Evolutionary conservation across 2,888 invertebrate species (phyloP).

Genomic region (Crocallis elinguaria): DNA sequence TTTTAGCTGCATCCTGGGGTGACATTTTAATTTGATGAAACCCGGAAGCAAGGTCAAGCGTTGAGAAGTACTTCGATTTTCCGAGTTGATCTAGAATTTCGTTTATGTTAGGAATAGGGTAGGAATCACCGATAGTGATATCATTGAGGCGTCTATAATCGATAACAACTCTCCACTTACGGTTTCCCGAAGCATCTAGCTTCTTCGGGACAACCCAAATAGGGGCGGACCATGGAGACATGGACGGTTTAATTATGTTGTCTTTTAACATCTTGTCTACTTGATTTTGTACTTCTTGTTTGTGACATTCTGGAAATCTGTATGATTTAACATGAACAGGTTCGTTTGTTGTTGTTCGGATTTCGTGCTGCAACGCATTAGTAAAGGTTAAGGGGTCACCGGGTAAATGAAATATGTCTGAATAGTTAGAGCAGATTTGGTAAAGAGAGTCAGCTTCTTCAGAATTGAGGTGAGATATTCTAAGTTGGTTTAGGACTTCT

Average conservation of each 20-base stretch:
- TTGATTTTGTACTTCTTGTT: background rate
- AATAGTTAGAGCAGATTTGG: background rate
- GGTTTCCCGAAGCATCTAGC: background rate
- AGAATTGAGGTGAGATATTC: background rate
- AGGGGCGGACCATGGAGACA: conserved; percentile 8
- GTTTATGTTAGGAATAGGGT: conserved; percentile 4
- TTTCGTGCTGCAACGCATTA: background rate
- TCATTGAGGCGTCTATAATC: conserved; percentile 18
- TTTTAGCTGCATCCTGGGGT: conserved; percentile 24
- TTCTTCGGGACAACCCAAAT: conserved; percentile 13
- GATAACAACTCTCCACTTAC: conserved; percentile 17
- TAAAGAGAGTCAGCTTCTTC: background rate
- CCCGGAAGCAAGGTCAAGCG: conserved; percentile 12
- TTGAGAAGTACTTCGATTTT: conserved; percentile 1
- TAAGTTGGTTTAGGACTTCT: background rate
- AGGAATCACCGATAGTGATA: conserved; percentile 6
- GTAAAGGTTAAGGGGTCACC: background rate
- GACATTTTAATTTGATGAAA: conserved; percentile 15
- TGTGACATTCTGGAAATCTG: conserved; percentile 1
- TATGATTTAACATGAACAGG: conserved; percentile 4
- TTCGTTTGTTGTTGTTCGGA: background rate
- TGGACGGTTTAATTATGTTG: conserved; percentile 11
- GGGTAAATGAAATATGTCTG: conserved; percentile 1
- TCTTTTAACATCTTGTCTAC: conserved; percentile 16
- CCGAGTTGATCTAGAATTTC: conserved; percentile 1